Percentiles rank a stretch among this genome's conserved stretches.
Conservation (phyloP, 2,113 vertebrate species). For the Nibea albiflora region DNA sequence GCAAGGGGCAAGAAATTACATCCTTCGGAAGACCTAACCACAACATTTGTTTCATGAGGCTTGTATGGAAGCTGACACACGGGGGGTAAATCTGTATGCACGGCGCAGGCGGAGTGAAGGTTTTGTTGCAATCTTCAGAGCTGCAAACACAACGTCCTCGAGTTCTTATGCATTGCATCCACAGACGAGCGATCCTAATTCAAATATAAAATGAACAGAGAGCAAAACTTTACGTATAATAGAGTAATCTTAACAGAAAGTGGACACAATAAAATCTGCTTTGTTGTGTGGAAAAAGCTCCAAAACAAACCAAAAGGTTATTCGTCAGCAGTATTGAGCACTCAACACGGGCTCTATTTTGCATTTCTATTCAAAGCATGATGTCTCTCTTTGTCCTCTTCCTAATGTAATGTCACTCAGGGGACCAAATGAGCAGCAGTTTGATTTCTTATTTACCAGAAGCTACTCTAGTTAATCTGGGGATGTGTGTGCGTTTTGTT, state of each 20-base stretch:
- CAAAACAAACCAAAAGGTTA: constrained; percentile 16
- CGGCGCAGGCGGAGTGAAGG: neutral
- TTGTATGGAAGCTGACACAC: constrained; percentile 10
- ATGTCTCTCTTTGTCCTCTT: constrained; percentile 50
- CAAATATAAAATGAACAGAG: neutral
- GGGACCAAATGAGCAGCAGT: constrained; percentile 36
- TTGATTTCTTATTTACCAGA: constrained; percentile 45
- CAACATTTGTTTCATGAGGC: constrained; percentile 24
- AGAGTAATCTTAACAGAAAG: neutral
- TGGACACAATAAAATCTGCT: neutral
- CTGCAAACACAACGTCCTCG: constrained; percentile 2
- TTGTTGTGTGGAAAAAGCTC: neutral
- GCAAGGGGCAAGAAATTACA: constrained; percentile 25
- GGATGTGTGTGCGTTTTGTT: constrained; percentile 23
- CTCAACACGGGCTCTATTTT: constrained; percentile 21
- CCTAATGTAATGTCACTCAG: constrained; percentile 46
- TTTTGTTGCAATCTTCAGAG: constrained; percentile 14
- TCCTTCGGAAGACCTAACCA: constrained; percentile 13
- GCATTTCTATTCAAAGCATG: constrained; percentile 36
- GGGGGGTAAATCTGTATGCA: constrained; percentile 33
- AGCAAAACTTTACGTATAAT: neutral
- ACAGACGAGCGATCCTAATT: neutral
- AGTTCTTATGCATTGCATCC: constrained; percentile 11
- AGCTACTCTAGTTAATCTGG: constrained; percentile 36
- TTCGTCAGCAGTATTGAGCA: constrained; percentile 2